Percentiles rank a stretch among this genome's conserved stretches.
These are phyloP conservation scores for Hesperia comma DNA, from an alignment of 2,888 invertebrate genomes.

Conservation along the genomic window DNA sequence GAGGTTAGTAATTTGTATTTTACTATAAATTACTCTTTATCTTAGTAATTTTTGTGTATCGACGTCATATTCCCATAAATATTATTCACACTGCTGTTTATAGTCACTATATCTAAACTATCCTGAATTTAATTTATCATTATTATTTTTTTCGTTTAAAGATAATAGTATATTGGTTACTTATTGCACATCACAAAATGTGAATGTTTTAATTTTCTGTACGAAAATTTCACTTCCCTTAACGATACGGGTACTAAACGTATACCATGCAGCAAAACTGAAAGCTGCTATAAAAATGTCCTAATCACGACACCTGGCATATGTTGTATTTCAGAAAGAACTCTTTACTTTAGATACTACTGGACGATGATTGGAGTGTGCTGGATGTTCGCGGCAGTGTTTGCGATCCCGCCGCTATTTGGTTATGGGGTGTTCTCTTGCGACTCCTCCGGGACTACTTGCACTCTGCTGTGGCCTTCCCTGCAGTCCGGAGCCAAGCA, in stretches of 20 bases:
- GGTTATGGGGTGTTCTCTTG: slow-evolving; percentile 80
- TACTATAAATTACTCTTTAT: too few species aligned
- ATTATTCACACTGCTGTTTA: too few species aligned
- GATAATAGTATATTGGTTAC: too few species aligned
- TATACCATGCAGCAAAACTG: not conserved
- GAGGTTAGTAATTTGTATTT: slow-evolving; percentile 59
- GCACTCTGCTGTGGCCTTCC: slow-evolving; percentile 78
- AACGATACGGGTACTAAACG: too few species aligned
- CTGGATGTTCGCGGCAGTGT: slow-evolving; percentile 70
- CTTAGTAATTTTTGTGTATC: too few species aligned
- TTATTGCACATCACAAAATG: too few species aligned
- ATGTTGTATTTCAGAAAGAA: slow-evolving; percentile 66
- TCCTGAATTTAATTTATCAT: too few species aligned
- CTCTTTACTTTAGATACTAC: slow-evolving; percentile 70
- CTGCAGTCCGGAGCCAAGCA: slow-evolving; percentile 65
- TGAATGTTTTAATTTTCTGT: too few species aligned
- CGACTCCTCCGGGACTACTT: slow-evolving; percentile 76
- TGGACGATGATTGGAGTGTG: slow-evolving; percentile 71
- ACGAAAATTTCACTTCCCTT: too few species aligned
- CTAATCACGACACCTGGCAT: slow-evolving; percentile 14
- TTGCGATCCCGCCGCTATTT: slow-evolving; percentile 77
- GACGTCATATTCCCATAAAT: too few species aligned
- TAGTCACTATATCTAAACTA: too few species aligned
- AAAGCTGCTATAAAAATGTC: not conserved
- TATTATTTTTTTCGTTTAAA: too few species aligned